Percentiles rank a stretch among this genome's conserved stretches.
Conservation (phyloP, 2,797 vertebrate genomes). For the Manis javanica region DNA sequence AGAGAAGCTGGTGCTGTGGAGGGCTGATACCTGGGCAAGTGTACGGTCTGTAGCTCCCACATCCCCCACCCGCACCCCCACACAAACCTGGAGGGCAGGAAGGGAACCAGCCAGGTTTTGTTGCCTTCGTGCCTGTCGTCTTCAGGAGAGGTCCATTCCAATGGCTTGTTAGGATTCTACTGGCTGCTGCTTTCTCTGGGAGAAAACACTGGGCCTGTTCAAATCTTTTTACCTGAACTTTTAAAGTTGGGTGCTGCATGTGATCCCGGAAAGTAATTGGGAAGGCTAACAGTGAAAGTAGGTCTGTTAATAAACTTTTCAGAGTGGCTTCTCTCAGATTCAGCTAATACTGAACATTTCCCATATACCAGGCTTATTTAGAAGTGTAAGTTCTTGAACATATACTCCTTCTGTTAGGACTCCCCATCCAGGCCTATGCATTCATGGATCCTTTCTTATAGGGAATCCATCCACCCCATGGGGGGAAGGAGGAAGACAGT, state of each 20-base stretch:
- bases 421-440: neutral
- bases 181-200: neutral
- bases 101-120: conserved; percentile 8
- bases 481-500: neutral
- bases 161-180: neutral
- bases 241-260: neutral
- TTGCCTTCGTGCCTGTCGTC: neutral
- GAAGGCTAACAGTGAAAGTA: neutral
- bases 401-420: neutral
- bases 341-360: neutral
- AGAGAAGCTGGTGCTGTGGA: neutral
- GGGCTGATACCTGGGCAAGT: neutral
- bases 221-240: neutral
- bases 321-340: neutral
- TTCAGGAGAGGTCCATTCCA: neutral
- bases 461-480: neutral
- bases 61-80: too few species aligned
- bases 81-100: neutral
- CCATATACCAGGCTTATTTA: neutral
- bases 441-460: neutral
- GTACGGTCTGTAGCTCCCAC: neutral
- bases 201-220: neutral
- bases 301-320: neutral
- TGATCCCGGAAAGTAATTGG: neutral
- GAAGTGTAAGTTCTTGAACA: neutral